These are phyloP conservation scores for Celastrina argiolus DNA, from an alignment of 2,888 invertebrate genomes.

Conservation along the genomic window DNA sequence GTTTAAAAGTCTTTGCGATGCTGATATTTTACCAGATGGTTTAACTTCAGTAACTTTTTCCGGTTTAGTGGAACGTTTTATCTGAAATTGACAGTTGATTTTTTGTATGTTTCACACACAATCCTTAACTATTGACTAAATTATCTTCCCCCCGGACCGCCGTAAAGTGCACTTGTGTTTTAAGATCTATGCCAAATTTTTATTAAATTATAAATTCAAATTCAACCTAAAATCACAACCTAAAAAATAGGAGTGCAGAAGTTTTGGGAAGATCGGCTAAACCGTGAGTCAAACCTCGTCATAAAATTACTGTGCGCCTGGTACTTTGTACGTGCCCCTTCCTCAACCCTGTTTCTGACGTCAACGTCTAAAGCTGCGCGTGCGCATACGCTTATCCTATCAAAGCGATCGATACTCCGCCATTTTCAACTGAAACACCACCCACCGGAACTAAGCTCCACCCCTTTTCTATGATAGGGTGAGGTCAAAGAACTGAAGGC, in stretches of 20 bases:
- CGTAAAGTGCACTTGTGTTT: too few species aligned
- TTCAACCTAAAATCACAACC: neutral
- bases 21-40: constrained; percentile 58
- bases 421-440: neutral
- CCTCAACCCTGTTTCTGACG: neutral
- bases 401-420: neutral
- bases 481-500: neutral
- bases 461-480: neutral
- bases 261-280: neutral
- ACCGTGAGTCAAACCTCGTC: neutral
- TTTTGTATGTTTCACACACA: too few species aligned
- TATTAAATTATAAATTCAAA: too few species aligned
- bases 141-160: too few species aligned
- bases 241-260: neutral
- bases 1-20: constrained; percentile 65
- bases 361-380: neutral
- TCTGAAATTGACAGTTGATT: constrained; percentile 39
- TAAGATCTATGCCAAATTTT: too few species aligned
- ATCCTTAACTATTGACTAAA: neutral
- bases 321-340: neutral
- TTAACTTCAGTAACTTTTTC: constrained; percentile 50
- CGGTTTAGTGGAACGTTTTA: constrained; percentile 49
- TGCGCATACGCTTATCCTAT: neutral
- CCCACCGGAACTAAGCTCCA: neutral
- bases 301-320: neutral